Evolutionary conservation across 2,888 invertebrate genomes (phyloP), one percentile per base, ranked within the genome.

Genomic region (Kuschelorhynchus macadamiae): DNA sequence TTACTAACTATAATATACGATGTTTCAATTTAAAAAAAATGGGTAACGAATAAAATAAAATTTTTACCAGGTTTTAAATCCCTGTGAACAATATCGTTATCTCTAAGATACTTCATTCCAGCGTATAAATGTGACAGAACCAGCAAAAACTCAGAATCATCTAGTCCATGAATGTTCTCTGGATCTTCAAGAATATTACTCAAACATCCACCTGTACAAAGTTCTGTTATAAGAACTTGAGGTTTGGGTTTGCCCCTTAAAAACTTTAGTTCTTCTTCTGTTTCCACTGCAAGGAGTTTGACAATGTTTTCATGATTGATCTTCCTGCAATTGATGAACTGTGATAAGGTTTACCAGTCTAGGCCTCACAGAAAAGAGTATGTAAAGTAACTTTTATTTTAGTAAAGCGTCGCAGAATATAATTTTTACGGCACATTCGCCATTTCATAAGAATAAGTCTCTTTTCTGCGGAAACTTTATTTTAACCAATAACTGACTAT

Each of bases 241-340:
- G 2, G 12, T 36, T 36, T 11, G 9, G 7, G n/a, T n/a, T n/a
- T n/a, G n/a, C n/a, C n/a, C n/a, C n/a, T n/a, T n/a, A n/a, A n/a
- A n/a, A n/a, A n/a, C n/a, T n/a, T n/a, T n/a, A n/a, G n/a, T n/a
- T n/a, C n/a, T 3, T 36, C 36, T 82, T 98, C 97, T 81, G 97
- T 96, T 82, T 98, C 98, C 65, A 97, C 97, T 0, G 96, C 96
- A 16, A 63, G 25, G 4, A 63, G 55, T 44, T 63, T 63, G 7
- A 63, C 63, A 18, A 63, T 55, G 21, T 56, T 56, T 42, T 56
- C 44, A 16, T 56, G 56, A 11, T 56, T 44, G 12, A 56, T 56
- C 44, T 56, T 56, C 3, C 47, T 47, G 3, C 18, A 12, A 44
- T n/a, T n/a, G n/a, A n/a, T n/a, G n/a, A n/a, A n/a, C n/a, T n/a